Evolutionary conservation across 2,888 invertebrate species (phyloP).

Genomic region (Resseliella maxima): DNA sequence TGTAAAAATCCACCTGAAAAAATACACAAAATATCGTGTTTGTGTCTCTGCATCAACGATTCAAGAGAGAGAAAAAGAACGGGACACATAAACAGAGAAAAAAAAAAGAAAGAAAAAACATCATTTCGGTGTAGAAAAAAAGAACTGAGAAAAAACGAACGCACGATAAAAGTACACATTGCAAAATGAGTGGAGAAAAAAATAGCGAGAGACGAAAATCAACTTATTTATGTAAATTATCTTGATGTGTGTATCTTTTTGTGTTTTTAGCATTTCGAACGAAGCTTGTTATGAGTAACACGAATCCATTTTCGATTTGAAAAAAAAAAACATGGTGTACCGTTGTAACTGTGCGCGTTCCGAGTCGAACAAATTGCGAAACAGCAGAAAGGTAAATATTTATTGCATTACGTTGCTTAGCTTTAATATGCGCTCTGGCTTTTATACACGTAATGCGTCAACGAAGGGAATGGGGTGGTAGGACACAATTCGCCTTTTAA

Average conservation of each 20-base stretch:
- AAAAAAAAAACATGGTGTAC: background rate
- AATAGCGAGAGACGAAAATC: background rate
- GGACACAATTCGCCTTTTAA: background rate
- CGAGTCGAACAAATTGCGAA: background rate
- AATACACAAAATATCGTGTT: background rate
- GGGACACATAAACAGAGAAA: background rate
- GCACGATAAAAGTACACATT: background rate
- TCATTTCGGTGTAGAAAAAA: background rate
- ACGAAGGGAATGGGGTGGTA: background rate
- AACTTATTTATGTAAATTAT: constrained; percentile 36
- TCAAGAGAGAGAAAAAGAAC: background rate
- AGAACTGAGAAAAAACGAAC: background rate
- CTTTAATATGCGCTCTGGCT: constrained; percentile 35
- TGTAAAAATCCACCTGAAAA: constrained; percentile 2
- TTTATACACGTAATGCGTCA: constrained; percentile 33
- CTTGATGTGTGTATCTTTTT: background rate
- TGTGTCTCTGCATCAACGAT: constrained; percentile 27
- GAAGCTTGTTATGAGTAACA: constrained; percentile 6
- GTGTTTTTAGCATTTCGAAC: background rate
- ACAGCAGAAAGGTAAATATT: constrained; percentile 48
- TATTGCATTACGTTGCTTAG: constrained; percentile 41
- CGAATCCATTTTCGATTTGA: constrained; percentile 29
- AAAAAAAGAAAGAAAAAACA: background rate
- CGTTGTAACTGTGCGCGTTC: background rate
- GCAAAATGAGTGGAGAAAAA: background rate